Evolutionary conservation across 1,140 invertebrate genomes (phyloP).

Genomic region (Platyscapa corneri): DNA sequence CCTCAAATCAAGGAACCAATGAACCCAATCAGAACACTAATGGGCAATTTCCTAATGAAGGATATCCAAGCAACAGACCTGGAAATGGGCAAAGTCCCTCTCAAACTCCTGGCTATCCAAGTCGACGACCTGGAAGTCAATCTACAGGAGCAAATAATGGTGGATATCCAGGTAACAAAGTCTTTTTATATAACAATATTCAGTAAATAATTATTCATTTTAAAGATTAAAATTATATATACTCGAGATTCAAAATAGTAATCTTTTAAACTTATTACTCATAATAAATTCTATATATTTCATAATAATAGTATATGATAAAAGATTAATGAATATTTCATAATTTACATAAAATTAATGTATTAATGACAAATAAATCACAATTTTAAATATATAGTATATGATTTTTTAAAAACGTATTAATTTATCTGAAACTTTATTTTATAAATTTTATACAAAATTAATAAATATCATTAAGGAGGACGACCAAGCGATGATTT

Average conservation of each 20-base stretch:
- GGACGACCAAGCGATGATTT: conserved; percentile 54
- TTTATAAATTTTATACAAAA: conserved; percentile 25
- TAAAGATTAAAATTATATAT: neutral
- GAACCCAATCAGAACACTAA: conserved; percentile 53
- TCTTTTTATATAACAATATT: neutral
- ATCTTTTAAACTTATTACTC: too few relatives aligned
- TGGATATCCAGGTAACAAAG: conserved; percentile 54
- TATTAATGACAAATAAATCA: too few relatives aligned
- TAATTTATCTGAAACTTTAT: neutral
- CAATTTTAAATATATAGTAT: neutral
- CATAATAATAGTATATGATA: too few relatives aligned
- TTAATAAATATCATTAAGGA: conserved; percentile 52
- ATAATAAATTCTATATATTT: too few relatives aligned
- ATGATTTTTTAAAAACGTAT: neutral
- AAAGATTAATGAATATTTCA: too few relatives aligned
- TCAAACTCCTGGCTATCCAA: conserved; percentile 48
- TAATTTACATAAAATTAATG: too few relatives aligned
- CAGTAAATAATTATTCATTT: too few relatives aligned
- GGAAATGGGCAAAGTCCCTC: conserved; percentile 34
- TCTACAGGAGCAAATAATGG: conserved; percentile 30
- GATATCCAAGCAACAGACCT: conserved; percentile 49
- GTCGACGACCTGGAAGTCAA: conserved; percentile 56
- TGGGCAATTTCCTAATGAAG: conserved; percentile 56
- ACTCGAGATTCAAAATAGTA: neutral
- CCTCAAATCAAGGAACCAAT: neutral